Evolutionary conservation across 1,140 invertebrate genomes (phyloP).

Genomic region (Diprion similis): DNA sequence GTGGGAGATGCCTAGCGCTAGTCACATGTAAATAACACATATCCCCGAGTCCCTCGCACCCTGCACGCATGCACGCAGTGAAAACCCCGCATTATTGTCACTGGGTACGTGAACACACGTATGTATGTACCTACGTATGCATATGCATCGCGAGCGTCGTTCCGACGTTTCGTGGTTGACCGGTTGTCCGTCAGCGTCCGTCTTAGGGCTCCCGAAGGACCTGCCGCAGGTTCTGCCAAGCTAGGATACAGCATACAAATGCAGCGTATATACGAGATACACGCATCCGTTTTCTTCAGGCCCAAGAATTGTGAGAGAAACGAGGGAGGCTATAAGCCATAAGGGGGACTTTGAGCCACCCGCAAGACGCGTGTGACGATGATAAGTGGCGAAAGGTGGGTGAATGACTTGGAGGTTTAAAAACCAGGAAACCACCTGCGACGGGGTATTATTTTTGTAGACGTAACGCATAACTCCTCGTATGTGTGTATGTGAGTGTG

Average conservation of each 20-base stretch:
- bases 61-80: neutral
- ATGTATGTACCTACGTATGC: neutral
- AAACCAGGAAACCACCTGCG: neutral
- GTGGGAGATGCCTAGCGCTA: neutral
- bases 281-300: too few species aligned
- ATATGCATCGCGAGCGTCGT: too few species aligned
- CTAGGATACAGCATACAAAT: neutral
- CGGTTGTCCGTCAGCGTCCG: too few species aligned
- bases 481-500: too few species aligned
- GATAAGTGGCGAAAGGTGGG: neutral
- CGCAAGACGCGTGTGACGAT: neutral
- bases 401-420: neutral
- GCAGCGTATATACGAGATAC: neutral
- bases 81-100: neutral
- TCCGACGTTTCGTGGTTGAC: too few species aligned
- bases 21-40: constrained; percentile 6
- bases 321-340: neutral
- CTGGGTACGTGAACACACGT: neutral
- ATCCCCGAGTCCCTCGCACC: neutral
- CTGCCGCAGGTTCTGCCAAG: neutral
- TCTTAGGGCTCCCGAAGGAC: too few species aligned
- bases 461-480: too few species aligned
- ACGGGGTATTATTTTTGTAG: too few species aligned
- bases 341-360: neutral
- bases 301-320: neutral